These are phyloP conservation scores for Microtus ochrogaster DNA, from an alignment of 2,113 vertebrate genomes.

Conservation along the genomic window DNA sequence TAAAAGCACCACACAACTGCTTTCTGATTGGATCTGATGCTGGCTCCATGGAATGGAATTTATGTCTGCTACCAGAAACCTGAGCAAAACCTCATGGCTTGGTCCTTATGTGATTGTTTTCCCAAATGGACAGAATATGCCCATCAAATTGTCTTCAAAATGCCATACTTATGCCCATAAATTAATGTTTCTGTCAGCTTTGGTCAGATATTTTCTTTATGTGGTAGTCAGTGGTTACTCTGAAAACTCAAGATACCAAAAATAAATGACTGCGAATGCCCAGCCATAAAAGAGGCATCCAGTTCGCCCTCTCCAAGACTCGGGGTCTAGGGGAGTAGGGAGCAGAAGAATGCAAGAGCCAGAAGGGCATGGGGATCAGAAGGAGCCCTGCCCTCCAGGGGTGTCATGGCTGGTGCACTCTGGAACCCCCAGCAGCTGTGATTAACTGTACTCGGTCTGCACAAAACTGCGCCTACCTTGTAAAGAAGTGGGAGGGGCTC, in stretches of 20 bases:
- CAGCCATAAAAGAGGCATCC: too few species aligned
- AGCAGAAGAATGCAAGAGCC: too few species aligned
- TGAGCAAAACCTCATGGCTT: not conserved
- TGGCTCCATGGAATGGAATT: not conserved
- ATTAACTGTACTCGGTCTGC: not conserved
- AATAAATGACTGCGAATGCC: not conserved
- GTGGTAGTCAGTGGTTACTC: not conserved
- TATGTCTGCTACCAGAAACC: not conserved
- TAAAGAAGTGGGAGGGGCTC: not conserved
- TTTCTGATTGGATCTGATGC: not conserved
- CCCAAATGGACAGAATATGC: not conserved
- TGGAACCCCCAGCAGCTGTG: not conserved
- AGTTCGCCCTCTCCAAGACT: too few species aligned
- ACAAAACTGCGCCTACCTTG: not conserved
- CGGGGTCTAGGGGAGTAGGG: too few species aligned
- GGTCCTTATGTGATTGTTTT: not conserved
- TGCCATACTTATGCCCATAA: not conserved
- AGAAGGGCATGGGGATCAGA: not conserved
- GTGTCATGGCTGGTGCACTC: too few species aligned
- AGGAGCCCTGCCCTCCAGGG: not conserved
- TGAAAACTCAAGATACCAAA: not conserved
- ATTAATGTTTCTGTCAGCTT: not conserved
- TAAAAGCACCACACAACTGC: not conserved
- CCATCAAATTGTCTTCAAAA: not conserved
- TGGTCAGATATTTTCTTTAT: not conserved